Evolutionary conservation across 2,797 vertebrate species (phyloP).

Genomic region (Pangasius larnaudii): DNA sequence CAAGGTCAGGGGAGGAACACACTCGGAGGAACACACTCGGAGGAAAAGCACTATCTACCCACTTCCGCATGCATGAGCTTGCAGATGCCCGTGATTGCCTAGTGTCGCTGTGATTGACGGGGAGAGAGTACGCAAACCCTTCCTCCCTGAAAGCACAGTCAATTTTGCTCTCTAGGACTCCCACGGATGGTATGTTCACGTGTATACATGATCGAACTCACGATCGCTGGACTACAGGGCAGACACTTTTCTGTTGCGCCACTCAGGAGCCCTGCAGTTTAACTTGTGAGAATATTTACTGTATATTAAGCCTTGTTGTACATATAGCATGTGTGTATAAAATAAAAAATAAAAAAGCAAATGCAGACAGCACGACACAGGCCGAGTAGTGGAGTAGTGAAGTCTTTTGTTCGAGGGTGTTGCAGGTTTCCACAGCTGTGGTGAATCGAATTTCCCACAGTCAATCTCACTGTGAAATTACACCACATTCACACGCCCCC

Average conservation of each 20-base stretch:
- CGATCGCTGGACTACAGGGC: not conserved
- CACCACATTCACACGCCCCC: not conserved
- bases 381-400: no score
- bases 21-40: not conserved
- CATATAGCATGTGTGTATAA: not conserved
- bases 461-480: constrained; percentile 27
- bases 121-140: not conserved
- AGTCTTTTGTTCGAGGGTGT: not conserved
- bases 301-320: not conserved
- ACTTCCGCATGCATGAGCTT: not conserved
- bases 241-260: not conserved
- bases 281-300: not conserved
- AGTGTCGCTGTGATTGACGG: no score
- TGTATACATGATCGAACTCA: not conserved
- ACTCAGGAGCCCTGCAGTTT: not conserved
- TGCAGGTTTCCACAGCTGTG: not conserved
- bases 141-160: not conserved
- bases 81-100: not conserved
- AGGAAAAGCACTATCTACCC: not conserved
- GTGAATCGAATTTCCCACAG: constrained; percentile 5
- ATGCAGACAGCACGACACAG: not conserved
- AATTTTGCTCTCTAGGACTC: not conserved
- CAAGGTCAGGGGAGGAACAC: not conserved
- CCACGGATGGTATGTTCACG: not conserved
- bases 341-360: not conserved